phyloP scores from a whole-genome alignment of 2,888 invertebrate species.

The Euproctis similis region DNA sequence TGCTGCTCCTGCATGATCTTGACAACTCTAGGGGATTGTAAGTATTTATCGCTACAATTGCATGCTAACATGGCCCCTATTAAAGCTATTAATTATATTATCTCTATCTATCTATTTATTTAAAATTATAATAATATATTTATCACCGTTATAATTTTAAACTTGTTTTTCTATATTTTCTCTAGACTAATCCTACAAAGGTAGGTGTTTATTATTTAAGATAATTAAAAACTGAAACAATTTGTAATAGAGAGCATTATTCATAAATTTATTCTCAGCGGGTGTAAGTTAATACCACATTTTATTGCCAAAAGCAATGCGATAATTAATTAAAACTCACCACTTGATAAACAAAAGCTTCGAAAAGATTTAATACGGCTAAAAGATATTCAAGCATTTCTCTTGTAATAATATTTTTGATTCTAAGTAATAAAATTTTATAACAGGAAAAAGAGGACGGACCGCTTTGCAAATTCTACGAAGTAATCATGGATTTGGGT shows the following conservation, averaged over 20 bases:
- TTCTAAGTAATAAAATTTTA: constrained; percentile 13
- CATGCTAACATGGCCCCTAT: no score
- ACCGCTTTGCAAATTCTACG: constrained; percentile 87
- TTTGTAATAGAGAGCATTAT: no score
- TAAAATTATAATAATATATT: constrained; percentile 11
- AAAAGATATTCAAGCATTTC: constrained; percentile 16
- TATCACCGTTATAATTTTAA: constrained; percentile 10
- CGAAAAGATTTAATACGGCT: constrained; percentile 16
- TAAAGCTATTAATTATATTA: constrained; percentile 6
- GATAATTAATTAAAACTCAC: constrained; percentile 22
- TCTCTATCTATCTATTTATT: constrained; percentile 3
- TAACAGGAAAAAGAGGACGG: constrained; percentile 66
- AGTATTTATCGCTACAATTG: constrained; percentile 46
- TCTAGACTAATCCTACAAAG: constrained; percentile 19
- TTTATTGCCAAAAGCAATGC: constrained; percentile 20
- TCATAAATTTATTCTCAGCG: no score
- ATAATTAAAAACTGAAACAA: no score
- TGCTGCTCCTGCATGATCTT: constrained; percentile 71
- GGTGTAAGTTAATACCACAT: constrained; percentile 19
- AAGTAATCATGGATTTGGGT: constrained; percentile 85
- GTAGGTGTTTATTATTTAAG: constrained; percentile 24
- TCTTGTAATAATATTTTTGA: constrained; percentile 10
- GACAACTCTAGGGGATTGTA: constrained; percentile 69
- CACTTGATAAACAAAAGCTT: constrained; percentile 20
- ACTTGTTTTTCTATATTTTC: constrained; percentile 9